These are phyloP conservation scores for Heliocidaris erythrogramma DNA, from an alignment of 35 echinoderm and acorn worm species.

Conservation along the genomic window DNA sequence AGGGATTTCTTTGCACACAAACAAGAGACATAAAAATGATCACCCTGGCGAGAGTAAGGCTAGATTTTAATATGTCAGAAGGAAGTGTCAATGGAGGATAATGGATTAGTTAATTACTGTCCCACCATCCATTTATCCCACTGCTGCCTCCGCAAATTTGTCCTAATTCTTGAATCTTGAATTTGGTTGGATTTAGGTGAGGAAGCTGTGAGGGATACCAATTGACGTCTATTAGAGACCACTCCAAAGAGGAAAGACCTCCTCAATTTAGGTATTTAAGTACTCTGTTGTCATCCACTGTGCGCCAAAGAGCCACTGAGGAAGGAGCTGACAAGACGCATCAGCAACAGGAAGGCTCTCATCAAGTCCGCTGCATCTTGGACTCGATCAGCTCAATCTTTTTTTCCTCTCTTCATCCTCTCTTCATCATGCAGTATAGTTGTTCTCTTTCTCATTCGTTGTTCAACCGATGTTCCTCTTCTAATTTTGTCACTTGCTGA, in stretches of 20 bases:
- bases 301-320: not conserved
- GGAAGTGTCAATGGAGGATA: slow-evolving; percentile 1
- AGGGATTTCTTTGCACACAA: not conserved
- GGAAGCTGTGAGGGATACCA: slow-evolving; percentile 14
- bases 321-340: slow-evolving; percentile 7
- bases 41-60: not conserved
- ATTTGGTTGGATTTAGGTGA: not conserved
- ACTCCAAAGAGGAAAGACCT: not conserved
- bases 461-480: too few species aligned
- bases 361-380: not conserved
- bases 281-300: slow-evolving; percentile 1
- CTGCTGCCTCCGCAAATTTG: not conserved
- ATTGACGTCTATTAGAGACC: slow-evolving; percentile 6
- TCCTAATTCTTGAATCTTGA: not conserved
- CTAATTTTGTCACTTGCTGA: too few species aligned
- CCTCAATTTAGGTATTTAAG: slow-evolving; percentile 4
- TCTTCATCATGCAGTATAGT: too few species aligned
- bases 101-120: slow-evolving; percentile 12
- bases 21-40: not conserved
- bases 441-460: too few species aligned
- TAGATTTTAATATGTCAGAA: not conserved
- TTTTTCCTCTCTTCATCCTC: too few species aligned
- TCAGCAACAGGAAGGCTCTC: slow-evolving; percentile 1
- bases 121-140: not conserved
- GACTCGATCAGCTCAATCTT: not conserved